Evolutionary conservation across 2,797 vertebrate species (phyloP).

Genomic region (Danionella dracula): DNA sequence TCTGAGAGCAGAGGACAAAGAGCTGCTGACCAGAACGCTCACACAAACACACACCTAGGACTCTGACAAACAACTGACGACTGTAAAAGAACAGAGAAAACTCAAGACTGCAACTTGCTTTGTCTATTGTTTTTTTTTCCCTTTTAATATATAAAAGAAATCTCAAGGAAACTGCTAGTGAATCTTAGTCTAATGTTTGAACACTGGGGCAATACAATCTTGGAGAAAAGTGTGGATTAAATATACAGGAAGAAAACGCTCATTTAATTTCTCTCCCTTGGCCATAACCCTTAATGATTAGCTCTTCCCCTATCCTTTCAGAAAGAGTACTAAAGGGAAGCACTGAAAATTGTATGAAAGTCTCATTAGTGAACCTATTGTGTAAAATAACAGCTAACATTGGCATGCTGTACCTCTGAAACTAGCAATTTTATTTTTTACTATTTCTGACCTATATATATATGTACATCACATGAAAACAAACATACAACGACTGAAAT

Average conservation of each 20-base stretch:
- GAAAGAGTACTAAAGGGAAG: too few species aligned
- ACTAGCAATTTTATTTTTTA: too few species aligned
- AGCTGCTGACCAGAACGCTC: conserved; percentile 7
- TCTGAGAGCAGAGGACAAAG: conserved; percentile 28
- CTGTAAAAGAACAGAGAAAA: neutral
- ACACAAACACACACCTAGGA: conserved; percentile 5
- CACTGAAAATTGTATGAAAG: too few species aligned
- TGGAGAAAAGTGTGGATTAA: conserved; percentile 10
- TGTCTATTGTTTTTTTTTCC: neutral
- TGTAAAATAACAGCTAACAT: too few species aligned
- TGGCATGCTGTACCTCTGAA: too few species aligned
- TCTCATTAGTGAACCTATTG: too few species aligned
- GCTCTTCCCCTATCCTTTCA: too few species aligned
- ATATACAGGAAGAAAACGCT: neutral
- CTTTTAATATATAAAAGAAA: neutral
- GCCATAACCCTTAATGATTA: too few species aligned
- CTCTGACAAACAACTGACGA: neutral
- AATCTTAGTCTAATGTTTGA: conserved; percentile 3
- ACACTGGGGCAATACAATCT: neutral
- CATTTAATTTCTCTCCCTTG: too few species aligned
- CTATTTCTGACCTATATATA: too few species aligned
- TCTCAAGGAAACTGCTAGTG: neutral
- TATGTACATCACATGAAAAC: too few species aligned
- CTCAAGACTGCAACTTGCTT: neutral
- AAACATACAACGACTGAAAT: too few species aligned